Percentiles rank a stretch among this genome's conserved stretches.
Conservation (phyloP, 2,888 invertebrate species). For the Idaea aversata region DNA sequence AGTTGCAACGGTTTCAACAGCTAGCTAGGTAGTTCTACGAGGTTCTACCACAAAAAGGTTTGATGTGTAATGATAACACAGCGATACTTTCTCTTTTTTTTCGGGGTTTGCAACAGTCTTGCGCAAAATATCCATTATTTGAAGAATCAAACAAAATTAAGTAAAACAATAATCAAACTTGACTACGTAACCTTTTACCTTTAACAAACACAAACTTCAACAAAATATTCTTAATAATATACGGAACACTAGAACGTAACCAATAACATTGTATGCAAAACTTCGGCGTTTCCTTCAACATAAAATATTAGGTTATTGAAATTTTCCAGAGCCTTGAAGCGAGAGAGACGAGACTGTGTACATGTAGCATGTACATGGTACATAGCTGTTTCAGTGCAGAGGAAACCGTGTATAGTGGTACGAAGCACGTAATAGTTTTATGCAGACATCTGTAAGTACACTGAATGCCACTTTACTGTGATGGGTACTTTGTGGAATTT, state of each 20-base stretch:
- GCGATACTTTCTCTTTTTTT: too few species aligned
- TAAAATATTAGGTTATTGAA: slow-evolving; percentile 61
- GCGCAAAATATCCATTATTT: too few species aligned
- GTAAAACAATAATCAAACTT: neutral
- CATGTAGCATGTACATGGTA: slow-evolving; percentile 23
- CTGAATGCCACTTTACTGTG: slow-evolving; percentile 3
- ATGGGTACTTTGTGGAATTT: neutral
- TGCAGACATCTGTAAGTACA: slow-evolving; percentile 39
- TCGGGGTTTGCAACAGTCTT: too few species aligned
- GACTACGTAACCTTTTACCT: neutral
- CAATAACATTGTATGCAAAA: slow-evolving; percentile 55
- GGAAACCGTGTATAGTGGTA: slow-evolving; percentile 38
- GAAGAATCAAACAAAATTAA: too few species aligned
- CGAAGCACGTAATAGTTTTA: slow-evolving; percentile 22
- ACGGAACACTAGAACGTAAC: slow-evolving; percentile 48
- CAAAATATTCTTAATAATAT: slow-evolving; percentile 5
- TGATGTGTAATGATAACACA: too few species aligned
- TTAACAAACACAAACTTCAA: neutral
- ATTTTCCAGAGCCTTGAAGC: slow-evolving; percentile 54
- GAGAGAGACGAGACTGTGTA: slow-evolving; percentile 36
- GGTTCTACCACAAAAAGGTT: too few species aligned
- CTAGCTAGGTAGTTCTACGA: too few species aligned
- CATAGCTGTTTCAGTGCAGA: slow-evolving; percentile 32
- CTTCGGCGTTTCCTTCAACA: slow-evolving; percentile 38
- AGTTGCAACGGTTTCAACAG: too few species aligned